phyloP scores from a whole-genome alignment of 2,888 invertebrate genomes.

The Cephus rjabovi region DNA sequence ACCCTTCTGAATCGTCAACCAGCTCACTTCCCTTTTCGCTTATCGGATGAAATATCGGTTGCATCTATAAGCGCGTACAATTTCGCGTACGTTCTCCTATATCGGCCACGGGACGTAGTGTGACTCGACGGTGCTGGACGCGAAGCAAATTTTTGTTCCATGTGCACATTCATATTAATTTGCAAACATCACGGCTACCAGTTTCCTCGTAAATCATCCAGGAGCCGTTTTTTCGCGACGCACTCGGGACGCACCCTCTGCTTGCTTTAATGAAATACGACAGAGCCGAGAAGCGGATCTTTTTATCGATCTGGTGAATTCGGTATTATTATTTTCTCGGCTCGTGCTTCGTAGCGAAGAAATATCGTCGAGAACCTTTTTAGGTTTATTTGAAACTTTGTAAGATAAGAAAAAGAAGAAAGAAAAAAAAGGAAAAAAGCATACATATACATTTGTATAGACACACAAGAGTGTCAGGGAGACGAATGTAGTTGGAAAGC shows the following conservation, averaged over 20 bases:
- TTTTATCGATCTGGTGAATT: background rate
- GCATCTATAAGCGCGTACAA: background rate
- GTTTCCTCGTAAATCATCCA: background rate
- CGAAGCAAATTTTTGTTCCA: background rate
- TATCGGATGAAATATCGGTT: conserved; percentile 43
- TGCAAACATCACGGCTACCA: conserved; percentile 4
- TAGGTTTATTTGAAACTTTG: background rate
- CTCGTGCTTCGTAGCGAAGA: background rate
- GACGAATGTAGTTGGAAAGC: background rate
- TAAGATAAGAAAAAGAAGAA: background rate
- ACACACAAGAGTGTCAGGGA: background rate
- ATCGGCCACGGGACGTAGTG: background rate
- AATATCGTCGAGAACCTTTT: background rate
- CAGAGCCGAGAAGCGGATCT: background rate
- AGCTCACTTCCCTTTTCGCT: conserved; percentile 38
- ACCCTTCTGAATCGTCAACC: conserved; percentile 22
- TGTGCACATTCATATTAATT: conserved; percentile 5
- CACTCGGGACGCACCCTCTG: background rate
- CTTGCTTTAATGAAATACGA: background rate
- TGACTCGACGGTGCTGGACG: background rate
- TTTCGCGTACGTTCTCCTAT: background rate
- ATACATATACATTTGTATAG: background rate
- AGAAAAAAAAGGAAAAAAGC: background rate
- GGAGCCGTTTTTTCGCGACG: background rate
- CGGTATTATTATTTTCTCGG: background rate